Evolutionary conservation across 2,113 vertebrate species (phyloP).

Genomic region (human): GRCh38 chr13:43323501-43324000

Average conservation of each 20-base stretch:
- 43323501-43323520: background rate
- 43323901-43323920: background rate
- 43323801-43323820: background rate
- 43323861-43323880: background rate
- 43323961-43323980: background rate
- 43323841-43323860: background rate
- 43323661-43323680: background rate
- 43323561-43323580: background rate
- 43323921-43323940: background rate
- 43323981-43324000: background rate
- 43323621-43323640: background rate
- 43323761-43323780: background rate
- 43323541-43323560: background rate
- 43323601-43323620: background rate
- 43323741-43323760: background rate
- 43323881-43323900: background rate
- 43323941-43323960: background rate
- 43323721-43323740: background rate
- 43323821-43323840: background rate
- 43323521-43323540: background rate
- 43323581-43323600: background rate
- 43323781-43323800: background rate
- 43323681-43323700: conserved; percentile 15
- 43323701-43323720: conserved; percentile 34
- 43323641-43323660: background rate